Conservation (phyloP, 2,113 vertebrate species). For the Antidorcas marsupialis region DNA sequence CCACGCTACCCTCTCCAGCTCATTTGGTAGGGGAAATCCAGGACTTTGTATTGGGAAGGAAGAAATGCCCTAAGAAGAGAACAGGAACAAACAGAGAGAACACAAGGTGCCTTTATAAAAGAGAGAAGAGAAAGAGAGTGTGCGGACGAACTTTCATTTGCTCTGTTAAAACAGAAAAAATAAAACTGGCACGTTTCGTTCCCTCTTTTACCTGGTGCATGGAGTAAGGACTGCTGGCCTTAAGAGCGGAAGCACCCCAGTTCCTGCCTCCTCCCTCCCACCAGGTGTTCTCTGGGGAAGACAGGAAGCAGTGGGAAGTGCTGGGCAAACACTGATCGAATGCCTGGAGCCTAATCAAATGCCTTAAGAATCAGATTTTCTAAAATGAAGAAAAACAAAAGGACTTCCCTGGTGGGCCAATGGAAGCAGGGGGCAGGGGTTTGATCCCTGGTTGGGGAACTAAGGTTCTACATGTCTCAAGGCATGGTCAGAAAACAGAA, state of each 20-base stretch:
- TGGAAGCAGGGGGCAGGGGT: background rate
- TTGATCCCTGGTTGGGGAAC: background rate
- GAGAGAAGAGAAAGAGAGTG: background rate
- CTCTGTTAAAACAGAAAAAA: background rate
- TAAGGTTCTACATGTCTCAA: background rate
- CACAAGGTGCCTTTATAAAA: background rate
- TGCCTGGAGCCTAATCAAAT: background rate
- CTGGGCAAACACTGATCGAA: background rate
- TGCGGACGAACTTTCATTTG: background rate
- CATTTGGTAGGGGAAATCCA: background rate
- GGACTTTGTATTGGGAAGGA: background rate
- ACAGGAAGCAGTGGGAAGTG: background rate
- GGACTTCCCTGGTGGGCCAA: background rate
- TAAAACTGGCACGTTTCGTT: background rate
- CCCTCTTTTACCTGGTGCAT: background rate
- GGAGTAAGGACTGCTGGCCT: accelerated
- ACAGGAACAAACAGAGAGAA: background rate
- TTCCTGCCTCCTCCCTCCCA: background rate
- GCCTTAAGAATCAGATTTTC: background rate
- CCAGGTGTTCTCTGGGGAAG: background rate
- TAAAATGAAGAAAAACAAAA: background rate
- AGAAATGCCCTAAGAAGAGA: background rate
- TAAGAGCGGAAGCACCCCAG: background rate
- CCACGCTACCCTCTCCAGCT: background rate
- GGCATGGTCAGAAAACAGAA: background rate